Conservation (phyloP, 2,113 vertebrate species). For the Aldabrachelys gigantea region DNA sequence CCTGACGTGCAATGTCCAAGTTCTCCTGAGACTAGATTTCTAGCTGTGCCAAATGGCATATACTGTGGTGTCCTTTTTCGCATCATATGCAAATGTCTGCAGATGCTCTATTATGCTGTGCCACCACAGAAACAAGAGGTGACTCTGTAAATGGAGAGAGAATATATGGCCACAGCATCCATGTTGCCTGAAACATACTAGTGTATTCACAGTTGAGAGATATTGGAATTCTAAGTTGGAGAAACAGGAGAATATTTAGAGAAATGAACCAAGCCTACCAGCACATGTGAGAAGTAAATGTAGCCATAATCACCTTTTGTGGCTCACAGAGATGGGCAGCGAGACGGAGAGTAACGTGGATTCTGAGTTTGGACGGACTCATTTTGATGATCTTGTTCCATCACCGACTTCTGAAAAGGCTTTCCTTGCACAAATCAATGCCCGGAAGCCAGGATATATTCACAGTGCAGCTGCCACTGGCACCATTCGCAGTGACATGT, state of each 20-base stretch:
- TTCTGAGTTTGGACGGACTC: conserved; percentile 88
- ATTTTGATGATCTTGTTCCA: conserved; percentile 87
- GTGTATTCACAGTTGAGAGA: neutral
- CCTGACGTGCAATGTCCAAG: neutral
- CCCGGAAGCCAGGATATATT: conserved; percentile 84
- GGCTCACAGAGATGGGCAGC: conserved; percentile 87
- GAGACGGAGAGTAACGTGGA: conserved; percentile 92
- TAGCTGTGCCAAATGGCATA: neutral
- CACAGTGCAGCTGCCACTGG: conserved; percentile 73
- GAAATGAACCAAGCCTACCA: neutral
- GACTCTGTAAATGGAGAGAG: neutral
- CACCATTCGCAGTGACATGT: conserved; percentile 79
- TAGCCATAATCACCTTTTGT: neutral
- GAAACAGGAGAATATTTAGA: neutral
- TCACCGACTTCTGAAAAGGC: conserved; percentile 88
- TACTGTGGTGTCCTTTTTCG: neutral
- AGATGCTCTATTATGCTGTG: neutral
- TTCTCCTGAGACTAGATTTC: neutral
- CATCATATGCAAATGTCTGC: neutral
- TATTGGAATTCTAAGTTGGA: neutral
- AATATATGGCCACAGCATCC: neutral
- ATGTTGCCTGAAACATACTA: neutral
- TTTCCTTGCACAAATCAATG: conserved; percentile 86
- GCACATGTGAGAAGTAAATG: neutral
- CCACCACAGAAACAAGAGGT: neutral